Evolutionary conservation across 2,888 invertebrate genomes (phyloP), one percentile per base, ranked within the genome.

Genomic region (Ormyrus pomaceus): DNA sequence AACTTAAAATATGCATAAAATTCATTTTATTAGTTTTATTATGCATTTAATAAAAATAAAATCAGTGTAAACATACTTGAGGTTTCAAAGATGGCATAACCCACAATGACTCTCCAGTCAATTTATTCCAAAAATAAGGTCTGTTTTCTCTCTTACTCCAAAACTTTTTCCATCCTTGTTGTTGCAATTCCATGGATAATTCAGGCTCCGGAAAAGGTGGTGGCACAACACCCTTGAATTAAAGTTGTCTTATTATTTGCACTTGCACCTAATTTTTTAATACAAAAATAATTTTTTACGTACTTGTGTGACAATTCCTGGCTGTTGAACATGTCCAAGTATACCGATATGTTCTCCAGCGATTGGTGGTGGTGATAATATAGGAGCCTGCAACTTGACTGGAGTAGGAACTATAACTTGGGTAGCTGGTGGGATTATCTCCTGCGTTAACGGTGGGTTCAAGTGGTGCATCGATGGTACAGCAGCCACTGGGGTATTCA

Each of bases 71-170:
- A 46, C 46, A 45, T 59, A 91, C 91, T 85, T 95, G 95, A 80
- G 94, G 93, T 88, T 95, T 95, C 9, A 94, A 91, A n/a, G 94
- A 93, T 11, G 98, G 98, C 93, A 97, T 94, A 90, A 99, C 98
- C 99, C 99, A 99, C 85, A 98, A 92, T n/a, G 98, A 98, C 91
- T 98, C 97, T 74, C 98, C 97, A 0, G 97, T 97, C 46, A 96
- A 91, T 92, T 98, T 98, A 90, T 99, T 99, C 96, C 98, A 99
- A 91, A 96, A 99, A 91, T 99, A 99, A 2, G 97, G 97, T 50
- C 98, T 93, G 89, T 96, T 97, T 91, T 99, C 98, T 75, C 98
- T 92, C 88, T 97, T 97, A 34, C 98, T 98, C 98, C 98, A 99
- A 91, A 96, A 98, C 87, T 97, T 97, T 82, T 98, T 94, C 99